A percentile compares a stretch with the other conserved stretches of the same genome.
These are phyloP conservation scores for Orestias chungarensis DNA, from an alignment of 2,797 vertebrate genomes.

Conservation along the genomic window DNA sequence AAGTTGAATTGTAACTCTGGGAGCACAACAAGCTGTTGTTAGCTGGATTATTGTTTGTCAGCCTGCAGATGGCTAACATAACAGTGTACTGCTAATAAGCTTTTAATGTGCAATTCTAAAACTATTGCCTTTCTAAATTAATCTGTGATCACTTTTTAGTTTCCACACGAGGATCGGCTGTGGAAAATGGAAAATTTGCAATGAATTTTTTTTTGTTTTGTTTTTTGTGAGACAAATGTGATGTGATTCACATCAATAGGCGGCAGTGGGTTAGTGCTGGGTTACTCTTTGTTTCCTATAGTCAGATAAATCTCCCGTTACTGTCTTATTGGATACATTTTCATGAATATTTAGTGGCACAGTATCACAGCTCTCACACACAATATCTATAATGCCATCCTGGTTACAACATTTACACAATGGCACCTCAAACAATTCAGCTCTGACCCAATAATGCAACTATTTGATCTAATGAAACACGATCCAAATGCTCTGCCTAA, in stretches of 20 bases:
- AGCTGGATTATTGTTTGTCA: neutral
- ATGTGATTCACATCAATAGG: no score
- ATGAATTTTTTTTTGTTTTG: no score
- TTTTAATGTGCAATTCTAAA: neutral
- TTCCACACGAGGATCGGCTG: no score
- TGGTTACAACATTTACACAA: neutral
- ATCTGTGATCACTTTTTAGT: no score
- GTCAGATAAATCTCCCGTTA: no score
- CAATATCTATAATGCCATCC: neutral
- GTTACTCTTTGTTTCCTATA: no score
- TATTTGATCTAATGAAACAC: neutral
- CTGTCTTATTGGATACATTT: no score
- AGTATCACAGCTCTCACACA: neutral
- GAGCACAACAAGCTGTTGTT: neutral
- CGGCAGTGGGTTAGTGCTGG: no score
- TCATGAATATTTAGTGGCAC: neutral
- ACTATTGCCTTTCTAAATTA: neutral
- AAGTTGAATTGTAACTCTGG: no score
- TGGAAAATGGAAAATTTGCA: no score
- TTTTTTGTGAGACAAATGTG: no score
- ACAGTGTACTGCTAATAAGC: neutral
- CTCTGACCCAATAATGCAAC: neutral
- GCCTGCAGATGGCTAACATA: neutral
- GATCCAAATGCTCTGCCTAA: neutral
- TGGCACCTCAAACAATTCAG: neutral